Conservation (phyloP, 92 coral and sea anemone species). For the Phymanthus crucifer region DNA sequence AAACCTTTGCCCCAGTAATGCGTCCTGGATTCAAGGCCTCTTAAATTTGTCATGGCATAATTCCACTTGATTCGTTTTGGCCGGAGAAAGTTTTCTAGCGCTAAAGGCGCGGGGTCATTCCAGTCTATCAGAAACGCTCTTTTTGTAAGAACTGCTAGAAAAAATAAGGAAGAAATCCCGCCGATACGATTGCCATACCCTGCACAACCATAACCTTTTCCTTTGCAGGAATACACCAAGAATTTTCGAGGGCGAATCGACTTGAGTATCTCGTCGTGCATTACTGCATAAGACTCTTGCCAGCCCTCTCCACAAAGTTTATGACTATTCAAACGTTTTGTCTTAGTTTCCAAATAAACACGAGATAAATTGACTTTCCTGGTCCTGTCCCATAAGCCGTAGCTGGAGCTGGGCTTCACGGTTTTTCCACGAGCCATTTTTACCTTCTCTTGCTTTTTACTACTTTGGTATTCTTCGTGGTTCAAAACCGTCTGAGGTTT, state of each 20-base stretch:
- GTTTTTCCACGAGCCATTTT: not conserved
- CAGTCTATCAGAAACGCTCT: slow-evolving; percentile 74
- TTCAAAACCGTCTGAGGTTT: not conserved
- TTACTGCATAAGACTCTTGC: slow-evolving; percentile 42
- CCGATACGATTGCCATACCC: slow-evolving; percentile 74
- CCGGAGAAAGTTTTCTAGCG: slow-evolving; percentile 39
- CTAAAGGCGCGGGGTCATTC: slow-evolving; percentile 27
- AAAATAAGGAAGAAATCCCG: slow-evolving; percentile 47
- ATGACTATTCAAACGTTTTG: not conserved
- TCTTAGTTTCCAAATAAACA: slow-evolving; percentile 9
- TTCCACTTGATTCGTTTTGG: slow-evolving; percentile 64
- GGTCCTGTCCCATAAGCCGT: slow-evolving; percentile 9
- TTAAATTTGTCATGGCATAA: slow-evolving; percentile 31
- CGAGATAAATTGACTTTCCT: slow-evolving; percentile 3
- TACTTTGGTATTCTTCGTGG: not conserved
- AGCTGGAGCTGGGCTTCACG: not conserved
- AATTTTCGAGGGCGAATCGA: slow-evolving; percentile 26
- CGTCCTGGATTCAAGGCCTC: slow-evolving; percentile 32
- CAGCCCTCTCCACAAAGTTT: slow-evolving; percentile 50
- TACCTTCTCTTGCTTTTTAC: not conserved
- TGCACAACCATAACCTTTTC: slow-evolving; percentile 54
- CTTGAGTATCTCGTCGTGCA: slow-evolving; percentile 53
- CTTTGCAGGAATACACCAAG: slow-evolving; percentile 61
- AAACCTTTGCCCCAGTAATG: slow-evolving; percentile 63
- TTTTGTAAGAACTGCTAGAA: slow-evolving; percentile 60